phyloP scores from a whole-genome alignment of 2,113 vertebrate species.

The Penelope pileata region DNA sequence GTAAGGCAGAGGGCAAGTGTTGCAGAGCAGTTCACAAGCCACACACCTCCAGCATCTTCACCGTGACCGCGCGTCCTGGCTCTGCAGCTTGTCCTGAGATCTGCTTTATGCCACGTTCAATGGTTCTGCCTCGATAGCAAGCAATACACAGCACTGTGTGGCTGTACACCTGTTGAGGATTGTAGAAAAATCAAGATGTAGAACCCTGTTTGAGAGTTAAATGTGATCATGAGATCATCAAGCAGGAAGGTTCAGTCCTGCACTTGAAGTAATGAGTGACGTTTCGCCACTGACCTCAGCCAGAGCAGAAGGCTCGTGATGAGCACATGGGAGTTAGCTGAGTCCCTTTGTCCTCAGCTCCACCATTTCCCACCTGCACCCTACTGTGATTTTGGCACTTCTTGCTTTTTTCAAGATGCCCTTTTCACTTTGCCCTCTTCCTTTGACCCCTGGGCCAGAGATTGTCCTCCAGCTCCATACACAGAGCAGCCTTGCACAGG shows the following conservation, averaged over 20 bases:
- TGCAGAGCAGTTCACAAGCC: not conserved
- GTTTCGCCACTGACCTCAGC: not conserved
- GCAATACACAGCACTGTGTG: not conserved
- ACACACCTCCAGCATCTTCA: accelerated
- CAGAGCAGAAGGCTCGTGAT: not conserved
- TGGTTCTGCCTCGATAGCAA: not conserved
- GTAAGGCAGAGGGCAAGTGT: not conserved
- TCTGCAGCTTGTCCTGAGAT: not conserved
- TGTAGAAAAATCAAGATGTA: not conserved
- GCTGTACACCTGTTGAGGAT: not conserved
- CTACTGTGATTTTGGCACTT: not conserved
- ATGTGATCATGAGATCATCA: not conserved
- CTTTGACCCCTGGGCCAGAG: accelerated
- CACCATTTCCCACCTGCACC: not conserved
- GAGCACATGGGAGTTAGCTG: not conserved
- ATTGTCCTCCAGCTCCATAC: not conserved
- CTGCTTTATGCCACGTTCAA: not conserved
- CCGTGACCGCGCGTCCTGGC: not conserved
- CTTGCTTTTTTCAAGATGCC: not conserved
- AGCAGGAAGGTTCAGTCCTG: not conserved
- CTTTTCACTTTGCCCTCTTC: not conserved
- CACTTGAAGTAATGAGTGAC: not conserved
- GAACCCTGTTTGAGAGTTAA: not conserved
- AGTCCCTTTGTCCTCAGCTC: not conserved
- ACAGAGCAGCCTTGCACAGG: not conserved